Evolutionary conservation across 2,888 invertebrate genomes (phyloP).

Genomic region (Spisula subtruncata): DNA sequence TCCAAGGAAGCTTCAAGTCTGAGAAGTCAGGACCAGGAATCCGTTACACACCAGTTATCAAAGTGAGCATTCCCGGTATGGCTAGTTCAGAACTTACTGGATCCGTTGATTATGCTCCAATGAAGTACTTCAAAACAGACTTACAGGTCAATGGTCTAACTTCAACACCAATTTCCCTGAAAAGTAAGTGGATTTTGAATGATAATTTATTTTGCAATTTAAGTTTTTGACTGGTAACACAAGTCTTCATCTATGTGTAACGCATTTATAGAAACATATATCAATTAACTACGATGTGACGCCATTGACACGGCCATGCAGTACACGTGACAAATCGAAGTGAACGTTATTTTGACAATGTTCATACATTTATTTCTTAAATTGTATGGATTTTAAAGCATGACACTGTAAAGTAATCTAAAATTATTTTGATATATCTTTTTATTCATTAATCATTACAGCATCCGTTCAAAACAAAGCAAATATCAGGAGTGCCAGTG

Average conservation of each 20-base stretch:
- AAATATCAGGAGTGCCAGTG: constrained; percentile 64
- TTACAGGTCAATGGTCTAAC: constrained; percentile 74
- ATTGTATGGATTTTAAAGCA: background rate
- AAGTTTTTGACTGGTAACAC: background rate
- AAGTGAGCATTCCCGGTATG: constrained; percentile 56
- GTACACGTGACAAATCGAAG: background rate
- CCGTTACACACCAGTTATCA: constrained; percentile 67
- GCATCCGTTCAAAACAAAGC: constrained; percentile 57
- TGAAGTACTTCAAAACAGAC: constrained; percentile 71
- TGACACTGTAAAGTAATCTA: background rate
- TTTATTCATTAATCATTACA: background rate
- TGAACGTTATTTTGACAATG: background rate
- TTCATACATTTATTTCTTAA: too few species aligned
- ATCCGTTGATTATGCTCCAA: constrained; percentile 68
- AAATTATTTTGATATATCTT: background rate
- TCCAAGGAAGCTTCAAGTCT: constrained; percentile 61
- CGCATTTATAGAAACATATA: background rate
- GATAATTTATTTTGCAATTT: too few species aligned
- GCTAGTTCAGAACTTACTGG: constrained; percentile 64
- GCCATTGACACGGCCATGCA: background rate
- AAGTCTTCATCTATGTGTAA: background rate
- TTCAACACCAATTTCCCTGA: constrained; percentile 69
- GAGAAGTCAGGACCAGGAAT: constrained; percentile 67
- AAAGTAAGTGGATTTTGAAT: constrained; percentile 69
- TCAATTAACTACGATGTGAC: background rate